These are phyloP conservation scores for Meiosimyza platycephala DNA, from an alignment of 2,888 invertebrate genomes.

Conservation along the genomic window DNA sequence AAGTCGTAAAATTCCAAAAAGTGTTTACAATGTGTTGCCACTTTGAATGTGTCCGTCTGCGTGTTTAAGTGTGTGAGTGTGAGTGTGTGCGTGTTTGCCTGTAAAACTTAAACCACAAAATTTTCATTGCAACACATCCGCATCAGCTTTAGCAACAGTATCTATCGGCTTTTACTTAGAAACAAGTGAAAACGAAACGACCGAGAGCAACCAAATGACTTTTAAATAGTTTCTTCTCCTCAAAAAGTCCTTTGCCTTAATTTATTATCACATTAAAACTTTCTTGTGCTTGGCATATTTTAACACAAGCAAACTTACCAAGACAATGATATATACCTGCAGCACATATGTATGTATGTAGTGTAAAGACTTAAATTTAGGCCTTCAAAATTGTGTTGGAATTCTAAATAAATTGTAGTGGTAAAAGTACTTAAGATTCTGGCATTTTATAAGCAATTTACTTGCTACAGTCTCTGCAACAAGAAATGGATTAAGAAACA, in stretches of 20 bases:
- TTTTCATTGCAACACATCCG: not conserved
- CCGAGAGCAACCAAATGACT: slow-evolving; percentile 26
- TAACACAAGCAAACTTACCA: not conserved
- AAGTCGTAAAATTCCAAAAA: slow-evolving; percentile 24
- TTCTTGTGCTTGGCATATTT: slow-evolving; percentile 34
- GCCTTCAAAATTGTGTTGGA: no score
- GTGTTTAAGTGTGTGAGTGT: not conserved
- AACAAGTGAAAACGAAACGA: not conserved
- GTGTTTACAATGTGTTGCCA: not conserved
- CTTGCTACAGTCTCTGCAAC: no score
- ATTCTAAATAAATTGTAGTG: no score
- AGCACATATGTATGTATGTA: no score
- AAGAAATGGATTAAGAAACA: no score
- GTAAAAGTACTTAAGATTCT: no score
- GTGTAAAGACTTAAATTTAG: no score
- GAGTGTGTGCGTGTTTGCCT: not conserved
- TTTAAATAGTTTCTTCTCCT: slow-evolving; percentile 54
- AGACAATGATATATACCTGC: no score
- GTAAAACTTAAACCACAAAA: slow-evolving; percentile 17
- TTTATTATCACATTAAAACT: slow-evolving; percentile 60
- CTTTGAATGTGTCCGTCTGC: no score
- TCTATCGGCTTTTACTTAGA: not conserved
- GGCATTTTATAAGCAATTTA: no score
- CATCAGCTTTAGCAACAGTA: not conserved
- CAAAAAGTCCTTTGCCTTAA: slow-evolving; percentile 42